phyloP scores from a whole-genome alignment of 2,888 invertebrate genomes.

The Eupithecia centaureata region DNA sequence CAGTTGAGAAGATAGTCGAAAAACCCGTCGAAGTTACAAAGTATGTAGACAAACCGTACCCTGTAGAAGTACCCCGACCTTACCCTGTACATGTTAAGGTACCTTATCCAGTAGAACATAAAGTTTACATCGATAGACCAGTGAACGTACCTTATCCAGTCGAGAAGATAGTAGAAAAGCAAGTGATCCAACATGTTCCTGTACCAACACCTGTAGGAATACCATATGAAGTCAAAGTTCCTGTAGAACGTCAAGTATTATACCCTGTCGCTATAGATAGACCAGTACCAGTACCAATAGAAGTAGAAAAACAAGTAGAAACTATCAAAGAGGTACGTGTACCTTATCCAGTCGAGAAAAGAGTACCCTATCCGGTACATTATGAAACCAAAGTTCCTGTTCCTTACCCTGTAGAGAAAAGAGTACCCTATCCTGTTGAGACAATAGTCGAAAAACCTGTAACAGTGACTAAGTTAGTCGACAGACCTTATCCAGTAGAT shows the following conservation, averaged over 20 bases:
- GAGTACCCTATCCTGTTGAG: slow-evolving; percentile 71
- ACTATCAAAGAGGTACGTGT: slow-evolving; percentile 65
- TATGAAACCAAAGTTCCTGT: slow-evolving; percentile 80
- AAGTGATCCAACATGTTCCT: slow-evolving; percentile 67
- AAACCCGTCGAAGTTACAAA: slow-evolving; percentile 80
- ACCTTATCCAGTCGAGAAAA: slow-evolving; percentile 81
- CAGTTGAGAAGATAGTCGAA: slow-evolving; percentile 81
- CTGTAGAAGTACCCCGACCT: slow-evolving; percentile 79
- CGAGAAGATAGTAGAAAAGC: slow-evolving; percentile 82
- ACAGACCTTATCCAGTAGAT: slow-evolving; percentile 72
- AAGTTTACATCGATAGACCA: slow-evolving; percentile 80
- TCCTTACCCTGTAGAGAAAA: slow-evolving; percentile 81
- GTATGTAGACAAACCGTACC: slow-evolving; percentile 84
- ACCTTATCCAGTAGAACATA: slow-evolving; percentile 78
- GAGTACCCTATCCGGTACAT: slow-evolving; percentile 67
- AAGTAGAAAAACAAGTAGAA: slow-evolving; percentile 71
- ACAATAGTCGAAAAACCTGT: slow-evolving; percentile 84
- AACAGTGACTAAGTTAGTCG: slow-evolving; percentile 74
- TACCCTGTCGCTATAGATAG: slow-evolving; percentile 74
- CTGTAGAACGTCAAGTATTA: slow-evolving; percentile 67
- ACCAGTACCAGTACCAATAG: slow-evolving; percentile 70
- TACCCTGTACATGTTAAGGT: slow-evolving; percentile 82
- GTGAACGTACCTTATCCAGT: slow-evolving; percentile 79
- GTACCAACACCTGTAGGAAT: slow-evolving; percentile 76
- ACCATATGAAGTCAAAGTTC: slow-evolving; percentile 64